Evolutionary conservation across 2,888 invertebrate genomes (phyloP).

Genomic region (Salticus scenicus): DNA sequence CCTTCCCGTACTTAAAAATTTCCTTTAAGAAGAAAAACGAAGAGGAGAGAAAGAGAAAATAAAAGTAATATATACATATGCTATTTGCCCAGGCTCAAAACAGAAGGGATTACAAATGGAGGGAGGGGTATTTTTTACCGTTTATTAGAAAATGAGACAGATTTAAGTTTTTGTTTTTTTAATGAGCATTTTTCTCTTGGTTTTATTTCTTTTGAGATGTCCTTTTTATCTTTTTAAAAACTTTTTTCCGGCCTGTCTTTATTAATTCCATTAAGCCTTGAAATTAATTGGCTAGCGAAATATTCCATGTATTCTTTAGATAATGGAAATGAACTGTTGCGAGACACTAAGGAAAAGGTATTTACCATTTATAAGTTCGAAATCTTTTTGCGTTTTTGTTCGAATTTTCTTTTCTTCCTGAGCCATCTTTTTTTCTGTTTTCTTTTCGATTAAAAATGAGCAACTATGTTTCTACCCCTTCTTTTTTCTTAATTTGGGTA

Average conservation of each 20-base stretch:
- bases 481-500: background rate
- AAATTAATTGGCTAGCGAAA: conserved; percentile 50
- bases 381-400: background rate
- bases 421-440: background rate
- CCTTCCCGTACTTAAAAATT: background rate
- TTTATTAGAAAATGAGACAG: conserved; percentile 34
- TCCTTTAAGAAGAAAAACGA: background rate
- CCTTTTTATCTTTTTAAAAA: conserved; percentile 17
- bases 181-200: conserved; percentile 30
- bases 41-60: background rate
- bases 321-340: background rate
- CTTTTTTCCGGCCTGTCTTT: conserved; percentile 33
- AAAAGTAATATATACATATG: conserved; percentile 49
- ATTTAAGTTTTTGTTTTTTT: conserved; percentile 27
- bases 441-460: background rate
- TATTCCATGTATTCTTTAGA: background rate
- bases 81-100: conserved; percentile 37
- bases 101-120: conserved; percentile 39
- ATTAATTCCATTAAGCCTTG: conserved; percentile 58
- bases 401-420: background rate
- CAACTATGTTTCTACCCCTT: background rate
- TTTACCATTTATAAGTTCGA: conserved; percentile 2
- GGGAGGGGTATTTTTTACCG: conserved; percentile 20
- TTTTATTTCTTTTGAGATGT: conserved; percentile 19
- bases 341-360: background rate